Conservation (phyloP, 2,888 invertebrate species). For the Apamea monoglypha region DNA sequence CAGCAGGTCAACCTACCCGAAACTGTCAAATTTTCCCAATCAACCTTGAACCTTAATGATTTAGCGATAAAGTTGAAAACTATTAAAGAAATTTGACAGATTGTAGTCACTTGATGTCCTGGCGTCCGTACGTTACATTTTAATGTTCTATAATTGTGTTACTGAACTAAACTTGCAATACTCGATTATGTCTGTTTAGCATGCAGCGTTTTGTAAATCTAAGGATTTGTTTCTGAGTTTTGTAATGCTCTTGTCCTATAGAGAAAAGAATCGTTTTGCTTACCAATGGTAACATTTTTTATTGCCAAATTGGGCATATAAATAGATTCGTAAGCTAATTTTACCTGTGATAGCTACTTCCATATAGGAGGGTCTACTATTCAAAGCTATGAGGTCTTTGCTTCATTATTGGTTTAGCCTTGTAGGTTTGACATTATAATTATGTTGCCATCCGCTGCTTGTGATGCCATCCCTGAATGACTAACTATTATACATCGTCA, state of each 20-base stretch:
- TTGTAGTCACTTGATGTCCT: too few species aligned
- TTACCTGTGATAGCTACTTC: neutral
- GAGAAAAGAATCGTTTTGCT: neutral
- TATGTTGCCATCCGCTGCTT: neutral
- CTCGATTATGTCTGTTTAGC: neutral
- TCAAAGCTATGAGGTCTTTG: neutral
- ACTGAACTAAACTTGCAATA: neutral
- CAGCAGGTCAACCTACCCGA: too few species aligned
- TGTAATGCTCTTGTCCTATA: neutral
- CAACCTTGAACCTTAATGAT: too few species aligned
- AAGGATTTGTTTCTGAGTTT: neutral
- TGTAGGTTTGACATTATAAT: neutral
- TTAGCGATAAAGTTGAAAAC: too few species aligned
- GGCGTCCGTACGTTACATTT: conserved; percentile 12
- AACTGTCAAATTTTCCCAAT: too few species aligned
- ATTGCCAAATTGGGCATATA: neutral
- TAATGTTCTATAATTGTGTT: neutral
- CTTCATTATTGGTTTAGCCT: neutral
- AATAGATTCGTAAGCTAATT: neutral
- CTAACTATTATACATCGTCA: neutral
- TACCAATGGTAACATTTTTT: neutral
- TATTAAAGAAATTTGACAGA: too few species aligned
- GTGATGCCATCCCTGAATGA: neutral
- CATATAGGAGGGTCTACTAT: neutral
- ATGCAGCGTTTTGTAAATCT: neutral